Base-by-base conservation (phyloP, 2,113 vertebrate species). In the Vulpes vulpes region DNA sequence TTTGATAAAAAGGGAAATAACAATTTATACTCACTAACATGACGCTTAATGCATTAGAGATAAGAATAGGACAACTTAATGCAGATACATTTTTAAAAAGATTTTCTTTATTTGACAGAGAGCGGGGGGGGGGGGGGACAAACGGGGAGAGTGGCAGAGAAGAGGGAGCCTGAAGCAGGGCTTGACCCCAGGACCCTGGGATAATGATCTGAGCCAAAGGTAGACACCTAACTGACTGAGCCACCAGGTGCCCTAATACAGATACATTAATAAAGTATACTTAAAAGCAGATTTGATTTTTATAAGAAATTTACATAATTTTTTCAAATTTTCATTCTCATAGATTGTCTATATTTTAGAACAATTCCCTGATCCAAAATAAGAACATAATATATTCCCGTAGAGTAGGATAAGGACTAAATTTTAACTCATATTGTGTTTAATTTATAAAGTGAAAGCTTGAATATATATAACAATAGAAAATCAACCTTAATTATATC, bases 1-100 rank as follows among this genome's bases (percentile, higher is more conserved):
- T 97, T 92, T 96, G 73, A 84, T 71, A 23, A 20, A 91, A 35
- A 62, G 17, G 59, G 89, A 94, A 91, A 93, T 74, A 74, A 83
- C 17, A 91, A 88, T 95, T 71, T 76, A 32, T 85, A 15, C 14
- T 62, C 17, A 43, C 15, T 64, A 78, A 79, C 27, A 59, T 27
- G 62, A 85, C 82, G 76, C 8, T 65, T 89, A 73, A 65, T 76
- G n/a, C 0, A 9, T 96, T 93, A 62, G 55, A 43, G 30, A 25
- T 90, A 95, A 22, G 69, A 95, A 82, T 30, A 88, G 27, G 17
- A 6, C 59, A 82, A 82, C n/a, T 92, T 74, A 53, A 55, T 95
- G 53, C 3, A 74, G 79, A 35, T 27, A 1, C 43, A 25, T 25
- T 69, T 43, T 43, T 43, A 43, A 43, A 43, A 43, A 43, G 43